Percentiles rank a stretch among this genome's conserved stretches.
Evolutionary conservation across 1,140 invertebrate species (phyloP).

Genomic region (Pseudobourletiella spinata): DNA sequence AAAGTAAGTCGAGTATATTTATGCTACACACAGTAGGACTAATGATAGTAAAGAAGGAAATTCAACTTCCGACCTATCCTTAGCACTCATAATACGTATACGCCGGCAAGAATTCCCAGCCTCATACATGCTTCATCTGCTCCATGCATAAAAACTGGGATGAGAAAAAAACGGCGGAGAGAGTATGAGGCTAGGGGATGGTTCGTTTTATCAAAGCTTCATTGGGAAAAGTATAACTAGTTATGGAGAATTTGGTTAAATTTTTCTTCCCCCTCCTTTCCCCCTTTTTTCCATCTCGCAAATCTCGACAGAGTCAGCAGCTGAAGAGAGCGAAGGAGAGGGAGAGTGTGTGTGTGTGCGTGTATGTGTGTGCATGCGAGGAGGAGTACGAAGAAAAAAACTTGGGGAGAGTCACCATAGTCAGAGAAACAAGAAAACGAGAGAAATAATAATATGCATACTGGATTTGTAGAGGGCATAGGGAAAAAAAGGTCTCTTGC

Average conservation of each 20-base stretch:
- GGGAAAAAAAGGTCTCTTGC: background rate
- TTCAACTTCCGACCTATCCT: slow-evolving; percentile 15
- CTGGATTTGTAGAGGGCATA: slow-evolving; percentile 3
- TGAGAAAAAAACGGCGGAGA: background rate
- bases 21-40: slow-evolving; percentile 6
- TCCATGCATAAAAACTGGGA: background rate
- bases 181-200: background rate
- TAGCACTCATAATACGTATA: background rate
- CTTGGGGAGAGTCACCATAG: background rate
- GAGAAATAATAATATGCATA: slow-evolving; percentile 11
- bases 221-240: slow-evolving; percentile 15
- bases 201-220: slow-evolving; percentile 17
- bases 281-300: slow-evolving; percentile 13
- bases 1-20: slow-evolving; percentile 18
- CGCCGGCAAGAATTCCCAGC: too few species aligned
- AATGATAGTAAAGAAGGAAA: slow-evolving; percentile 1
- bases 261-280: slow-evolving; percentile 22
- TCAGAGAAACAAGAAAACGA: background rate
- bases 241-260: slow-evolving; percentile 25
- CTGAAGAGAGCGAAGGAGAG: slow-evolving; percentile 1
- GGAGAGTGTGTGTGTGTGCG: slow-evolving; percentile 13
- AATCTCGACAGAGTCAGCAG: slow-evolving; percentile 13
- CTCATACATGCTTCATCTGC: too few species aligned
- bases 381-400: background rate
- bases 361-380: too few species aligned